Evolutionary conservation across 2,888 invertebrate genomes (phyloP), one percentile per base, ranked within the genome.

Genomic region (Asteroscopus sphinx): DNA sequence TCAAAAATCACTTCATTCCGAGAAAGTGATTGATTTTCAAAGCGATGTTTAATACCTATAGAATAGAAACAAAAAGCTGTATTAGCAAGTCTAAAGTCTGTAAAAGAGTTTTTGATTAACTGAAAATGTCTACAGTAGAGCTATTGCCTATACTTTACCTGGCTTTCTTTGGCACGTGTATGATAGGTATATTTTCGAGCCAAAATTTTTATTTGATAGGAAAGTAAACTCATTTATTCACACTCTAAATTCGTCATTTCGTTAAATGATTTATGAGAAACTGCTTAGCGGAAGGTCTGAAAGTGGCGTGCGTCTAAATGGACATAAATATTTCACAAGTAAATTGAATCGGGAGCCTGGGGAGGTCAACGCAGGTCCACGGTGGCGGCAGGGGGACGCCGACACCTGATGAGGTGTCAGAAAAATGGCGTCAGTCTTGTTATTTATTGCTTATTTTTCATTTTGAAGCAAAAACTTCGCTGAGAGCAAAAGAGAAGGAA

Each of bases 271-370:
- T 81, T 76, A 80, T 63, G 65, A 64, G 65, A 70, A 68, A 64
- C 68, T 68, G 73, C 68, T 72, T 74, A 59, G 62, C 61, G 67
- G 61, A 68, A 68, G 45, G 71, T 48, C 73, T 77, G 74, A 58
- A 75, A 80, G 68, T 80, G 77, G 73, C 75, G 74, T 72, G 53
- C 69, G 68, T 75, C 75, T 81, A 81, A 83, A 85, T 83, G 76
- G 72, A 79, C 74, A 76, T 85, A 79, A 85, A 87, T 86, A 84
- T 86, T 85, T 80, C 64, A 81, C 55, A 74, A 77, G 77, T 67
- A 81, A 85, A 86, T 84, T 82, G 77, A 80, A 85, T 74, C 45
- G 71, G 71, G 74, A 65, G 54, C 53, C 39, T 44, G 26, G 45
- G 44, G 37, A 30, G 47, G 64, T 54, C 65, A 56, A 59, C 58